Conservation (phyloP, 2,113 vertebrate species). For the Epinephelus lanceolatus region DNA sequence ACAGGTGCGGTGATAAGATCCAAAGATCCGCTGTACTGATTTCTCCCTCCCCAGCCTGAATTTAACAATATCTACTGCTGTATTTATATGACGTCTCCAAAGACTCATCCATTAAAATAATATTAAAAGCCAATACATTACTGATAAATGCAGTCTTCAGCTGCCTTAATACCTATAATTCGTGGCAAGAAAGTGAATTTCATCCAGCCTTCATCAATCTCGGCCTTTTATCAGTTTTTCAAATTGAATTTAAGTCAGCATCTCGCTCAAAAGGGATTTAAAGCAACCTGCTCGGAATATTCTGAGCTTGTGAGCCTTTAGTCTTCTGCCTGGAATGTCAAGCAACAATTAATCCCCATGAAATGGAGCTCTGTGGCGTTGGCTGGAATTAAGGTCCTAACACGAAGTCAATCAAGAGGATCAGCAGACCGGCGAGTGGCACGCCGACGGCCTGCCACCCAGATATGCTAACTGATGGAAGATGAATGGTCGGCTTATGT, state of each 20-base stretch:
- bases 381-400: conserved; percentile 73
- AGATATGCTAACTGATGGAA: conserved; percentile 42
- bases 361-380: conserved; percentile 69
- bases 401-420: conserved; percentile 71
- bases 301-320: conserved; percentile 57
- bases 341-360: conserved; percentile 72
- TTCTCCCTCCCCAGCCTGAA: conserved; percentile 13
- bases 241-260: conserved; percentile 80
- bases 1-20: conserved; percentile 57
- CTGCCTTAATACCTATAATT: conserved; percentile 62
- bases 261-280: conserved; percentile 70
- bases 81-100: conserved; percentile 46
- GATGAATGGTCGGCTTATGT: conserved; percentile 25
- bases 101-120: conserved; percentile 41
- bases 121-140: conserved; percentile 50
- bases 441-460: not conserved
- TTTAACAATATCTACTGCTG: conserved; percentile 37
- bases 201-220: conserved; percentile 66
- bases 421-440: conserved; percentile 36
- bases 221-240: conserved; percentile 74
- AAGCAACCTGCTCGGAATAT: conserved; percentile 70
- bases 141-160: conserved; percentile 54
- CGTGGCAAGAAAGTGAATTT: conserved; percentile 72
- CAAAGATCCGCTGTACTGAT: conserved; percentile 41
- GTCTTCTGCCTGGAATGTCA: conserved; percentile 70